Evolutionary conservation across 1,140 invertebrate species (phyloP).

Genomic region (Nilaparvata lugens): DNA sequence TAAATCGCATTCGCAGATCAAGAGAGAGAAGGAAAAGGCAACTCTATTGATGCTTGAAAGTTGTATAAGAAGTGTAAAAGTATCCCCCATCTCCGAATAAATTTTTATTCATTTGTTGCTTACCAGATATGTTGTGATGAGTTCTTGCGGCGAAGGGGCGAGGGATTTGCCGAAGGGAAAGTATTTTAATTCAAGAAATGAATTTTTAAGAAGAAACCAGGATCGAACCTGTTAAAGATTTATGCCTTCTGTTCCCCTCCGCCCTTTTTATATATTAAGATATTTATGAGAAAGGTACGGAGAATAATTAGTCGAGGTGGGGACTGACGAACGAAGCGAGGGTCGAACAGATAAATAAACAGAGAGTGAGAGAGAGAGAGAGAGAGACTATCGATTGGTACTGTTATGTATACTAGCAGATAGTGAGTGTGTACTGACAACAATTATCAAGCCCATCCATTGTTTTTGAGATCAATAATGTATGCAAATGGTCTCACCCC

Average conservation of each 20-base stretch:
- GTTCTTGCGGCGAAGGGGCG: background rate
- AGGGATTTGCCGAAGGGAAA: background rate
- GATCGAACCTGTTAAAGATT: background rate
- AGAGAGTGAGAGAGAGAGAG: conserved; percentile 1
- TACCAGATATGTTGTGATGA: no score
- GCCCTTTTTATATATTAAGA: background rate
- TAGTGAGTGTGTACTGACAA: background rate
- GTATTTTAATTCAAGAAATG: conserved; percentile 5
- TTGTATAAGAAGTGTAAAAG: no score
- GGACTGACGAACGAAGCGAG: background rate
- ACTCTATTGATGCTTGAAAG: no score
- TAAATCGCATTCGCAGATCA: no score
- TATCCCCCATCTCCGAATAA: background rate
- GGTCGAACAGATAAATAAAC: conserved; percentile 8
- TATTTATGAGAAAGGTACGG: background rate
- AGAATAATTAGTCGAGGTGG: background rate
- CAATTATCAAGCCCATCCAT: conserved; percentile 1
- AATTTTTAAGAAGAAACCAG: background rate
- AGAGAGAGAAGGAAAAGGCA: no score
- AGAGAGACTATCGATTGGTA: background rate
- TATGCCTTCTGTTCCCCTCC: background rate
- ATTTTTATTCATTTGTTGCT: conserved; percentile 5
- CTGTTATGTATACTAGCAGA: background rate
- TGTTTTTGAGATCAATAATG: conserved; percentile 2
- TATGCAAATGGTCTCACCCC: conserved; percentile 2